A percentile compares a stretch with the other conserved stretches of the same genome.
phyloP scores from a whole-genome alignment of 2,113 vertebrate genomes.

The Actenoides lindsayi region DNA sequence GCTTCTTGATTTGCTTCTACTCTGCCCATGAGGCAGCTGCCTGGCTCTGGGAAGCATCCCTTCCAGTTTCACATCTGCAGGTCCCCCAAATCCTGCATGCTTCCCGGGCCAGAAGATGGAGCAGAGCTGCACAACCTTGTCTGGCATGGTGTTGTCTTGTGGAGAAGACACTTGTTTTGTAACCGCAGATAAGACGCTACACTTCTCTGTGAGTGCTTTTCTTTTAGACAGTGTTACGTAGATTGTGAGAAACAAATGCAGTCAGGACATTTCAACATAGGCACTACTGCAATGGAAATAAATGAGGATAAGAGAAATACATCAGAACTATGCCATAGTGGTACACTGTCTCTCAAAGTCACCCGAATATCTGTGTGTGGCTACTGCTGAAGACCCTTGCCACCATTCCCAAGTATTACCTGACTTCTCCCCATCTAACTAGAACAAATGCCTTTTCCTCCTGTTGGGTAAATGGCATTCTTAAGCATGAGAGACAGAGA shows the following conservation, averaged over 20 bases:
- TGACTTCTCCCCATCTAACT: neutral
- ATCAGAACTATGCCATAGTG: neutral
- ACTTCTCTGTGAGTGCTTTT: neutral
- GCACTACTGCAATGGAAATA: neutral
- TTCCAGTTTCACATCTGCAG: neutral
- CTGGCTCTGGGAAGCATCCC: neutral
- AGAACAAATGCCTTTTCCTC: neutral
- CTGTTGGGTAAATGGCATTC: neutral
- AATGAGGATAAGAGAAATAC: neutral
- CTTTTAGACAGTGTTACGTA: neutral
- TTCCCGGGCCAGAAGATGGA: fast-evolving
- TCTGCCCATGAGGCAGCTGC: neutral
- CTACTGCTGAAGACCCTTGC: neutral
- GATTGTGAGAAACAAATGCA: neutral
- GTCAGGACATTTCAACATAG: neutral
- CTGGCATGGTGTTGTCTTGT: fast-evolving
- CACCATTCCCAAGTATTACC: neutral
- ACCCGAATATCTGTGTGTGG: neutral
- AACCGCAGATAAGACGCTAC: neutral
- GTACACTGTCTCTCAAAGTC: neutral
- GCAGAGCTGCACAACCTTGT: neutral
- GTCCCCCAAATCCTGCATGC: fast-evolving
- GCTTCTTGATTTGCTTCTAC: neutral
- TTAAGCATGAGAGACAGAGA: neutral
- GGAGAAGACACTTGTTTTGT: neutral